phyloP scores from a whole-genome alignment of 2,797 vertebrate genomes.

The Melanotaenia nigrans region DNA sequence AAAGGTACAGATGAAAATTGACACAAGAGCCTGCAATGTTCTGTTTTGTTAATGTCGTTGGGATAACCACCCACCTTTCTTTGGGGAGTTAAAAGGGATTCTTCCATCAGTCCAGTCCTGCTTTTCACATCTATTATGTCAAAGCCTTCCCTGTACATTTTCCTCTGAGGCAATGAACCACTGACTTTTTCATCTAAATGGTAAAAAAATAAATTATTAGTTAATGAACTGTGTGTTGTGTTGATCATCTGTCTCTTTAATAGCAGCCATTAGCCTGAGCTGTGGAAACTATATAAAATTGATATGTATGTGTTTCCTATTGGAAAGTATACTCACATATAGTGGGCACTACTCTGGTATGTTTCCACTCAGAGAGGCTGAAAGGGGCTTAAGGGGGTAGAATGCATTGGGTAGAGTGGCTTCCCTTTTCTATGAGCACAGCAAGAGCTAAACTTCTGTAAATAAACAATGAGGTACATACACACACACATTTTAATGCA shows the following conservation, averaged over 20 bases:
- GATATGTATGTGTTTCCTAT: constrained; percentile 33
- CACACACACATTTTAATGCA: constrained; percentile 49
- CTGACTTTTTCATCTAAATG: constrained; percentile 85
- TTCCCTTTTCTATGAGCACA: constrained; percentile 49
- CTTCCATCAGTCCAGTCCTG: constrained; percentile 41
- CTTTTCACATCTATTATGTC: constrained; percentile 63
- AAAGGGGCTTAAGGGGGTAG: constrained; percentile 22
- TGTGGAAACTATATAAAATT: constrained; percentile 39
- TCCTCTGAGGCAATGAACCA: constrained; percentile 80
- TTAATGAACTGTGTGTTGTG: constrained; percentile 75
- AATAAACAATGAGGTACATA: constrained; percentile 69
- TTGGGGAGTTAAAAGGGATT: constrained; percentile 38
- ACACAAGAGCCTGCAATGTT: constrained; percentile 48
- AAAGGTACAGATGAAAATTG: constrained; percentile 42
- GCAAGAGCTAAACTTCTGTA: constrained; percentile 66
- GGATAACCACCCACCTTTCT: constrained; percentile 35
- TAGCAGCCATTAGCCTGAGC: constrained; percentile 31
- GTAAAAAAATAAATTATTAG: constrained; percentile 85
- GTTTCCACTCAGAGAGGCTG: constrained; percentile 62
- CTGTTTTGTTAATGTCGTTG: constrained; percentile 32
- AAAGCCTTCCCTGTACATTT: constrained; percentile 78
- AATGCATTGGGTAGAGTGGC: constrained; percentile 9
- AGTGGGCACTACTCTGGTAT: constrained; percentile 41
- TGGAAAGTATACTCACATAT: constrained; percentile 48
- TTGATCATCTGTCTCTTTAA: constrained; percentile 61